Evolutionary conservation across 2,797 vertebrate genomes (phyloP), one percentile per base, ranked within the genome.

Genomic region (Acanthornis magna): DNA sequence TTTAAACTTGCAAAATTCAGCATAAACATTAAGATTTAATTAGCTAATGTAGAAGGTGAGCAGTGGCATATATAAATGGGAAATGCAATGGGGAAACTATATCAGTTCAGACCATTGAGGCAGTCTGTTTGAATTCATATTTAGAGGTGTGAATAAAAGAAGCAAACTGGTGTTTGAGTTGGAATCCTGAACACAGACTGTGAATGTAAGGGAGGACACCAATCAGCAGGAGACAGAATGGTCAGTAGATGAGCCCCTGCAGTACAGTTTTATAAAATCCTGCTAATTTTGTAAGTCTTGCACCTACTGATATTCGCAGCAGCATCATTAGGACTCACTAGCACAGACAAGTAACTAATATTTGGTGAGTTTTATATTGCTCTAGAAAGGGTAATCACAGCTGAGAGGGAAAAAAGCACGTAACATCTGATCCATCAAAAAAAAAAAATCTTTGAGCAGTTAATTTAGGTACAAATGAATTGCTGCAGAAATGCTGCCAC

Each of bases 401-500:
- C 40, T 57, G 85, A 89, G 47, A 45, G 87, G 25, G 50, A 42
- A 82, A 81, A 54, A 84, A 42, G 34, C 27, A 67, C 1, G 0
- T 60, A 84, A 67, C 12, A 76, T 20, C 65, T 36, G 48, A 92
- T 74, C 27, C 36, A 32, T 53, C 2, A 65, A 40, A 53, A 87
- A 58, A n/a, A 45, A 65, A 53, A 34, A 30, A 8, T 7, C 53
- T 47, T 66, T 9, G 42, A 92, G 67, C 27, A 55, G 32, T 29
- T 78, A 21, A 67, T 53, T 67, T 30, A 36, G 81, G 15, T 22
- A 32, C 26, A 55, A 34, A 42, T 4, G 12, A 48, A 93, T 91
- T 4, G 6, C 93, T 94, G 95, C 88, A 94, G 94, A 95, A 91
- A 92, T 89, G 88, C 91, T 94, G 91, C 92, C 95, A 95, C 94